These are phyloP conservation scores for Eulimnadia texana DNA, from an alignment of 1,140 invertebrate species.

Conservation along the genomic window DNA sequence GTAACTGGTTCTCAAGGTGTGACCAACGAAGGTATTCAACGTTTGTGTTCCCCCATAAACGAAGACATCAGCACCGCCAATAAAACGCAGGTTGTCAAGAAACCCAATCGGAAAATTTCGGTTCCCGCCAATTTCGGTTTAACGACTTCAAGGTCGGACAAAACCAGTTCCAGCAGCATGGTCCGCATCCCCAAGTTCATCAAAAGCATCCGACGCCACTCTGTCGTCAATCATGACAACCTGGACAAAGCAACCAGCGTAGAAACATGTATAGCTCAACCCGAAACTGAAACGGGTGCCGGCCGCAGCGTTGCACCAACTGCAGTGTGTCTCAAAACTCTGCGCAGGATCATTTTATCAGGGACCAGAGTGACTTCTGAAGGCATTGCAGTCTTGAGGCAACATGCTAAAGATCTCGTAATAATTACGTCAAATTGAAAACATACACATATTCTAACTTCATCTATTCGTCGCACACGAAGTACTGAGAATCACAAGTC, in stretches of 20 bases:
- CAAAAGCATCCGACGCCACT: background rate
- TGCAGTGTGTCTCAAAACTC: too few relatives aligned
- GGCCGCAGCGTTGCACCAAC: too few relatives aligned
- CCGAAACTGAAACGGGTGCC: too few relatives aligned
- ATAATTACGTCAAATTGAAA: background rate
- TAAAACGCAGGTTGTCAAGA: too few relatives aligned
- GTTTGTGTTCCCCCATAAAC: background rate
- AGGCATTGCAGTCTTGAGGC: background rate
- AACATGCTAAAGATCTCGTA: background rate
- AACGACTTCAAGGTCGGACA: background rate
- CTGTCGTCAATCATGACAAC: background rate
- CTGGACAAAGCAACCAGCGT: background rate
- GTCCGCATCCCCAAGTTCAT: background rate
- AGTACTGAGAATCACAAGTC: too few relatives aligned
- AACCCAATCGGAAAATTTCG: background rate
- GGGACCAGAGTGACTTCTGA: background rate
- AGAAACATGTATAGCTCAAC: too few relatives aligned
- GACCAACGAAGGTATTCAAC: background rate
- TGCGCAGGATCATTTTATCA: background rate
- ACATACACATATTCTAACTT: too few relatives aligned
- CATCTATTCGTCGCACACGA: too few relatives aligned
- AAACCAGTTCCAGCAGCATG: background rate
- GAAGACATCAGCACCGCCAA: background rate
- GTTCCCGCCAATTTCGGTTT: constrained; percentile 1
- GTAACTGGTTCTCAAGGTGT: background rate